A percentile compares a stretch with the other conserved stretches of the same genome.
phyloP scores from a whole-genome alignment of 2,888 invertebrate genomes.

The Quadroppia sp. region DNA sequence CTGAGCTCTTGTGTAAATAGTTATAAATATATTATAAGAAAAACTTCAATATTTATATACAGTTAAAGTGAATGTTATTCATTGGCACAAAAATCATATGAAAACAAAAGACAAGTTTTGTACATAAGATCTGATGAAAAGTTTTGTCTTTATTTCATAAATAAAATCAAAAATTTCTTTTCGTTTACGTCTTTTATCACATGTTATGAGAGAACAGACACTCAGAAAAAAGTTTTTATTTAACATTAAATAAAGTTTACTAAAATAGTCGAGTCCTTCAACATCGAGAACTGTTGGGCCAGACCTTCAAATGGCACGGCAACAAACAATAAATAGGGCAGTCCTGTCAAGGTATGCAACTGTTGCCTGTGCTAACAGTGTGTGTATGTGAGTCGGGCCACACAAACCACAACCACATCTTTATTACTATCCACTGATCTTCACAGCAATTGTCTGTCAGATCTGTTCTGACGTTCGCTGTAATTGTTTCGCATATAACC shows the following conservation, averaged over 20 bases:
- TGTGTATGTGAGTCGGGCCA: background rate
- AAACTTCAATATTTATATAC: no score
- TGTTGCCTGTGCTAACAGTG: background rate
- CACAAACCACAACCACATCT: constrained; percentile 12
- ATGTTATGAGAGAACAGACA: constrained; percentile 18
- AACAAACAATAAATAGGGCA: constrained; percentile 35
- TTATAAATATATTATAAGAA: no score
- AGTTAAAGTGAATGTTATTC: no score
- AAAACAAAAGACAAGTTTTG: no score
- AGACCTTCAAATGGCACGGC: constrained; percentile 24
- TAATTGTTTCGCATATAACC: background rate
- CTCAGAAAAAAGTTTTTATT: background rate
- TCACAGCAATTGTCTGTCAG: background rate
- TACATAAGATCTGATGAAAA: no score
- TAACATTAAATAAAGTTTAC: background rate
- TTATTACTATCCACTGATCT: background rate
- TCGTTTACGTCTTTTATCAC: background rate
- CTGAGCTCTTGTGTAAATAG: no score
- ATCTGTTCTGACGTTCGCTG: background rate
- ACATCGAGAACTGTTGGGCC: background rate
- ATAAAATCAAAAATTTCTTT: background rate
- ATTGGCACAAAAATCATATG: background rate
- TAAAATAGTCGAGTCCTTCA: constrained; percentile 25
- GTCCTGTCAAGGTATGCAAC: constrained; percentile 34
- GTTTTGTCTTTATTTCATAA: no score